Conservation (phyloP, 2,113 vertebrate genomes). For the Takifugu bimaculatus region DNA sequence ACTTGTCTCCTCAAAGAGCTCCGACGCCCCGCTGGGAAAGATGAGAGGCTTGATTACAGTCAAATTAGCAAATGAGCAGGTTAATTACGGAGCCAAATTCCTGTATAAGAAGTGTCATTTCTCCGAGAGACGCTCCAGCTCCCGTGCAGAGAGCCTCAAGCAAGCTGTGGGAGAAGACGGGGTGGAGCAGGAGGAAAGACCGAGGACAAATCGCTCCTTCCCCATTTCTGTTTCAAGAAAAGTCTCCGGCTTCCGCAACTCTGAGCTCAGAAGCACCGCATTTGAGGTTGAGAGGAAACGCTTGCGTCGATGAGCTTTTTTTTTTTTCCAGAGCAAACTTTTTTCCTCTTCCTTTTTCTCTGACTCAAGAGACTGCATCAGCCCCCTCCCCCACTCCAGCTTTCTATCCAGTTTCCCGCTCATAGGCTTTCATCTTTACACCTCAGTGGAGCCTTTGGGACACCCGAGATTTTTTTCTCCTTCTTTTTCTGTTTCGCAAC, state of each 20-base stretch:
- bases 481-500: constrained; percentile 44
- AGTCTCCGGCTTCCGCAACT: constrained; percentile 40
- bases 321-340: constrained; percentile 57
- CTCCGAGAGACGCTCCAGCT: constrained; percentile 49
- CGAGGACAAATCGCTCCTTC: constrained; percentile 23
- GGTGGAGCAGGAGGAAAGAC: constrained; percentile 20
- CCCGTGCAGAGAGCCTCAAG: constrained; percentile 46
- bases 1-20: constrained; percentile 57
- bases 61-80: constrained; percentile 75
- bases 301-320: constrained; percentile 62
- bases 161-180: constrained; percentile 6
- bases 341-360: constrained; percentile 38
- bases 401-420: constrained; percentile 60
- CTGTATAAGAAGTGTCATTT: constrained; percentile 66
- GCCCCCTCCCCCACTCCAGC: constrained; percentile 54
- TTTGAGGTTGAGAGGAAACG: constrained; percentile 65
- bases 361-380: constrained; percentile 65
- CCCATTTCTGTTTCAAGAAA: constrained; percentile 20
- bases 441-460: constrained; percentile 69
- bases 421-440: constrained; percentile 68
- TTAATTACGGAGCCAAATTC: constrained; percentile 71
- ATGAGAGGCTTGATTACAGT: constrained; percentile 75
- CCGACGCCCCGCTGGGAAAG: constrained; percentile 65
- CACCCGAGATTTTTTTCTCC: constrained; percentile 51
- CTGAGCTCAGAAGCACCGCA: constrained; percentile 39